phyloP scores from a whole-genome alignment of 2,888 invertebrate species.

The Halocaridina rubra region DNA sequence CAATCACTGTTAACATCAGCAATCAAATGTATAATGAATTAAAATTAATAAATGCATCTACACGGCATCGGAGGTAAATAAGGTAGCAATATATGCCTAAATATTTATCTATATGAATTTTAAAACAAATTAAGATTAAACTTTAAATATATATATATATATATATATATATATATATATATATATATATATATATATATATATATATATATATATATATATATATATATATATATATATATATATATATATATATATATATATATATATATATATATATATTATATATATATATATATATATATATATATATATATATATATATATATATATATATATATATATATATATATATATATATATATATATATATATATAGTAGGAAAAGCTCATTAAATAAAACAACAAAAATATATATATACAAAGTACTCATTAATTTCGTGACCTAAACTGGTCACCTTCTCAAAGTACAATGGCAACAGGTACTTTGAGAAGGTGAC shows the following conservation, averaged over 20 bases:
- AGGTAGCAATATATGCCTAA: not conserved
- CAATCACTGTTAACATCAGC: no score
- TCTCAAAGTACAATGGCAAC: no score
- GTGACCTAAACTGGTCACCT: no score
- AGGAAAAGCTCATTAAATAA: not conserved
- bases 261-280: not conserved
- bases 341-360: constrained; percentile 8
- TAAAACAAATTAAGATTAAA: no score
- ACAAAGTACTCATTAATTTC: no score
- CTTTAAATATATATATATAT: not conserved
- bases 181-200: constrained; percentile 8
- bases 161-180: not conserved
- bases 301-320: constrained; percentile 8
- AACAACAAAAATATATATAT: not conserved
- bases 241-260: not conserved
- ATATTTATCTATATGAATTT: not conserved
- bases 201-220: constrained; percentile 8
- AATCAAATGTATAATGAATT: no score
- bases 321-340: constrained; percentile 8
- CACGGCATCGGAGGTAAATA: no score
- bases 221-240: not conserved
- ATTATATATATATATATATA: not conserved
- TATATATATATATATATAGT: not conserved
- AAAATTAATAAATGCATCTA: no score
- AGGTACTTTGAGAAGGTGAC: no score